Percentiles rank a stretch among this genome's conserved stretches.
These are phyloP conservation scores for Hystrix brachyura DNA, from an alignment of 2,113 vertebrate species.

Conservation along the genomic window DNA sequence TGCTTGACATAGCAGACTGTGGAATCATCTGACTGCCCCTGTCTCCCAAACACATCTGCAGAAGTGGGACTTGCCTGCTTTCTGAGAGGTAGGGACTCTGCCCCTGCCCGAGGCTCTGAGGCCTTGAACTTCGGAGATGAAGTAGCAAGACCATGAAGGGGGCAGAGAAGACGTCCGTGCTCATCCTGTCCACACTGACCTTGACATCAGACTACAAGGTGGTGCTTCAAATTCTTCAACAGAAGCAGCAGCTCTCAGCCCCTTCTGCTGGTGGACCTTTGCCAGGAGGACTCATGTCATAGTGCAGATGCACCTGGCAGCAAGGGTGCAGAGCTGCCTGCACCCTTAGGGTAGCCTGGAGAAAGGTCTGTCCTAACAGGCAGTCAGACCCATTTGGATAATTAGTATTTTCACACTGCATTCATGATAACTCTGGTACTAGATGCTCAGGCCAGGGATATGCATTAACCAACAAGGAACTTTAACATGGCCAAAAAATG, in stretches of 20 bases:
- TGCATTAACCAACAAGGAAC: neutral
- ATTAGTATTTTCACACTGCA: neutral
- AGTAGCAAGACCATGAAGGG: neutral
- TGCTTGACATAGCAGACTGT: neutral
- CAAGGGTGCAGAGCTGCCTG: neutral
- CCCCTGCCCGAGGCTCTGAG: neutral
- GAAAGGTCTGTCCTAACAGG: neutral
- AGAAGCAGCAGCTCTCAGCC: neutral
- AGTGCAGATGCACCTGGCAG: neutral
- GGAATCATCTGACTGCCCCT: neutral
- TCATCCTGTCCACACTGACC: neutral
- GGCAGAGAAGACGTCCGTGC: neutral
- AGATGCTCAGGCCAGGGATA: neutral
- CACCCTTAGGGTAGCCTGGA: neutral
- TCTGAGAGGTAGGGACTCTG: neutral
- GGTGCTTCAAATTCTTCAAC: neutral
- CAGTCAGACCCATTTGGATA: neutral
- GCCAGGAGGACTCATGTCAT: neutral
- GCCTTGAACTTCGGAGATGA: neutral
- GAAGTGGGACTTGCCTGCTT: neutral
- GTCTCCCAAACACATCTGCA: neutral
- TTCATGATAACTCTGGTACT: neutral
- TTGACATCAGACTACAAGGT: neutral
- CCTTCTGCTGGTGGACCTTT: neutral
- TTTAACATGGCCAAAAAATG: neutral